These are phyloP conservation scores for Tapirus terrestris DNA, from an alignment of 2,113 vertebrate genomes.

Conservation along the genomic window DNA sequence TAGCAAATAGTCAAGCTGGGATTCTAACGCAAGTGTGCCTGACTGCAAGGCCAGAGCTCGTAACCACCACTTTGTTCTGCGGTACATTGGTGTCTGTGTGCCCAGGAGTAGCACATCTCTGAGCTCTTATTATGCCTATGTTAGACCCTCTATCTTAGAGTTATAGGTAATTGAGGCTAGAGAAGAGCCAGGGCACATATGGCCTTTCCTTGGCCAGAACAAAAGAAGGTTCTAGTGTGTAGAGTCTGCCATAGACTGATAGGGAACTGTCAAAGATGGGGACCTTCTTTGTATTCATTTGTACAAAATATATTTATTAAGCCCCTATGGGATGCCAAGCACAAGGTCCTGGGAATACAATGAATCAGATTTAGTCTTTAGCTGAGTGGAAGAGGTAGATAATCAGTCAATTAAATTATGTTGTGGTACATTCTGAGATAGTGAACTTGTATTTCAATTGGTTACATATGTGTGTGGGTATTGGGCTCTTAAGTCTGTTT, in stretches of 20 bases:
- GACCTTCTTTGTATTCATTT: neutral
- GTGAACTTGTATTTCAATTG: neutral
- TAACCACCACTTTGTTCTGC: neutral
- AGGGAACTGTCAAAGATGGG: neutral
- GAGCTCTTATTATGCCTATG: neutral
- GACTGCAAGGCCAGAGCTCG: constrained; percentile 26
- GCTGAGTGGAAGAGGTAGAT: neutral
- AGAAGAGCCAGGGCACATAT: neutral
- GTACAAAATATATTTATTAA: neutral
- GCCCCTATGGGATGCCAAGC: neutral
- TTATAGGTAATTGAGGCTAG: neutral
- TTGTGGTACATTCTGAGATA: neutral
- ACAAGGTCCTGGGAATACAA: neutral
- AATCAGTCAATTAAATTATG: neutral
- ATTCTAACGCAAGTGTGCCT: neutral
- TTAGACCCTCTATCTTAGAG: neutral
- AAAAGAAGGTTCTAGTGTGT: neutral
- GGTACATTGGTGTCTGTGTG: neutral
- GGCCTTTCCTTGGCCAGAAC: neutral
- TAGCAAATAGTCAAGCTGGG: neutral
- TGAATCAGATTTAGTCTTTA: neutral
- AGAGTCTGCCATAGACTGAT: neutral
- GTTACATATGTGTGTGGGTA: neutral
- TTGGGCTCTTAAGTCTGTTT: neutral
- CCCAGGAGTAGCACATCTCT: neutral